These are phyloP conservation scores for Thecophora atra DNA, from an alignment of 2,888 invertebrate species.

Conservation along the genomic window DNA sequence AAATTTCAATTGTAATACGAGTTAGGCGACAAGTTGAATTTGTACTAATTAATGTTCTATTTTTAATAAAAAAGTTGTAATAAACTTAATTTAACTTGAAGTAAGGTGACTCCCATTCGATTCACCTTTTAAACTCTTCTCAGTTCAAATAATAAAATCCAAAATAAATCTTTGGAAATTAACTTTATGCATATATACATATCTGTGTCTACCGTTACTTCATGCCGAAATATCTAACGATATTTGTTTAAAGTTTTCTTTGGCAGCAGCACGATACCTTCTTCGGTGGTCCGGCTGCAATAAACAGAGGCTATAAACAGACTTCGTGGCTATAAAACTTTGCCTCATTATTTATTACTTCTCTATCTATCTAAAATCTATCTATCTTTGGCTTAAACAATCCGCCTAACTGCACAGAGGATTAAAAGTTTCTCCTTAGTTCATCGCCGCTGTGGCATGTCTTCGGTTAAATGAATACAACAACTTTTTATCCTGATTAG, in stretches of 20 bases:
- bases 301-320: neutral
- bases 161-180: too few species aligned
- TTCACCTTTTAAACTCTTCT: too few species aligned
- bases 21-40: too few species aligned
- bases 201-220: too few species aligned
- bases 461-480: neutral
- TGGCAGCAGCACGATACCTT: neutral
- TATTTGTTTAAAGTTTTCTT: neutral
- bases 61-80: too few species aligned
- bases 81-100: too few species aligned
- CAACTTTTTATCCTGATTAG: conserved; percentile 22
- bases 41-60: too few species aligned
- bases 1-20: too few species aligned
- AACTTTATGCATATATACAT: too few species aligned
- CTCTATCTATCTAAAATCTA: conserved; percentile 22
- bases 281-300: neutral
- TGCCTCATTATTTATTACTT: conserved; percentile 8
- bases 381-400: neutral
- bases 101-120: too few species aligned
- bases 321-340: conserved; percentile 1
- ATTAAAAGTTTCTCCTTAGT: conserved; percentile 23
- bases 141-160: too few species aligned
- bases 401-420: conserved; percentile 12
- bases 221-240: neutral
- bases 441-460: neutral